Conservation (phyloP, 2,888 invertebrate genomes). For the Eucriotettix oculatus region DNA sequence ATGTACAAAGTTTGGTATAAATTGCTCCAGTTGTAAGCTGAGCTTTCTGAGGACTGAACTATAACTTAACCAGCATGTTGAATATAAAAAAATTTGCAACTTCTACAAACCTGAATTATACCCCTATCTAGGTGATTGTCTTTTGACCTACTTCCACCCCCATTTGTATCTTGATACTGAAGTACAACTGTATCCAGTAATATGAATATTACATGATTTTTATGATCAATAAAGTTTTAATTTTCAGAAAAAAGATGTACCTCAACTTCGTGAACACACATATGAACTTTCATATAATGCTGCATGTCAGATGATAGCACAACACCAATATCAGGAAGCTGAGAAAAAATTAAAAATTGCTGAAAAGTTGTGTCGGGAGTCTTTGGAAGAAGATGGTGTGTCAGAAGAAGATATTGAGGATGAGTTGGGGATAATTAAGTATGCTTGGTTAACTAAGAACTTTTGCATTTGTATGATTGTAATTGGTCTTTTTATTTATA, state of each 20-base stretch:
- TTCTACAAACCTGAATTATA: too few relatives aligned
- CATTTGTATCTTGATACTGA: too few relatives aligned
- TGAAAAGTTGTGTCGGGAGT: constrained; percentile 69
- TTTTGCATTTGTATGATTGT: too few relatives aligned
- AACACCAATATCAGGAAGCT: constrained; percentile 56
- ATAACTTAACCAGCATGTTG: too few relatives aligned
- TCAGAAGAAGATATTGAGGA: constrained; percentile 87
- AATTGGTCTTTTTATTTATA: too few relatives aligned
- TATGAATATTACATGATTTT: not conserved
- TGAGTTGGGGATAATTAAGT: constrained; percentile 79
- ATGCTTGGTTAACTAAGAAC: constrained; percentile 9
- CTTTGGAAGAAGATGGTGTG: constrained; percentile 76
- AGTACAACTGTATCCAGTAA: too few relatives aligned
- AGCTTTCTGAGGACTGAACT: too few relatives aligned
- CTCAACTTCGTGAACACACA: constrained; percentile 45
- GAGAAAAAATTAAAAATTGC: constrained; percentile 64
- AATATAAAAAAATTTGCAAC: too few relatives aligned
- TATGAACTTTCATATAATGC: constrained; percentile 88
- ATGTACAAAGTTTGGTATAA: too few relatives aligned
- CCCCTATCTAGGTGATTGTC: too few relatives aligned
- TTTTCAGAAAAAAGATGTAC: constrained; percentile 31
- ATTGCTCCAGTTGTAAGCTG: too few relatives aligned
- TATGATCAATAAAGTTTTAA: not conserved
- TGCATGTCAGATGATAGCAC: constrained; percentile 64
- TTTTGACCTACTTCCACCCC: too few relatives aligned